Conservation (phyloP, 2,888 invertebrate species). For the Entomobrya proxima region DNA sequence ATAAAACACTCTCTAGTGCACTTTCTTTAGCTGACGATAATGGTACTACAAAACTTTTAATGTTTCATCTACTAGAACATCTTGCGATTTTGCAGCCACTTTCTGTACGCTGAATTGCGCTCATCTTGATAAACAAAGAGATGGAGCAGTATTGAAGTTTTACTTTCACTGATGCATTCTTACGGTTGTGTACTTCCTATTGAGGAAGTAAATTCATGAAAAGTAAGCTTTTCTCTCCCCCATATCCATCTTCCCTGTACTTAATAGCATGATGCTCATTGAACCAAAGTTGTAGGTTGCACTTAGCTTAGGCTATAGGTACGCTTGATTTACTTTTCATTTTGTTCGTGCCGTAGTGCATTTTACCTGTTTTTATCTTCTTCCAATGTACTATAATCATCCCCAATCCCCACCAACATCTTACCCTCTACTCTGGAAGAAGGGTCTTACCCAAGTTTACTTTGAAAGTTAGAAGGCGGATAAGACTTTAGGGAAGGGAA, state of each 20-base stretch:
- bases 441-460: slow-evolving; percentile 32
- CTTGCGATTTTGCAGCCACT: slow-evolving; percentile 15
- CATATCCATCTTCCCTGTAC: background rate
- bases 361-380: slow-evolving; percentile 16
- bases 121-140: background rate
- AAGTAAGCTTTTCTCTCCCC: slow-evolving; percentile 19
- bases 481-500: slow-evolving; percentile 17
- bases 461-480: slow-evolving; percentile 22
- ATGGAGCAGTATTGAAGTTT: background rate
- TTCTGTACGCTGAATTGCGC: slow-evolving; percentile 21
- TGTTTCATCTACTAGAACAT: background rate
- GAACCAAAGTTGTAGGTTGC: slow-evolving; percentile 22
- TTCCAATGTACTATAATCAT: background rate
- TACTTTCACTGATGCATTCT: slow-evolving; percentile 29
- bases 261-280: slow-evolving; percentile 40
- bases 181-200: slow-evolving; percentile 25
- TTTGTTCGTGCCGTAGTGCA: background rate
- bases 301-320: slow-evolving; percentile 21
- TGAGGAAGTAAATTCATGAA: background rate
- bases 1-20: background rate
- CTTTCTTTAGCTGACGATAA: background rate
- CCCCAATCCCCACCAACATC: slow-evolving; percentile 1
- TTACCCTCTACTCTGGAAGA: background rate
- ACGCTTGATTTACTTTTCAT: slow-evolving; percentile 48
- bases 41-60: background rate